Conservation (phyloP, 2,113 vertebrate species). For the Ramphastos sulfuratus region DNA sequence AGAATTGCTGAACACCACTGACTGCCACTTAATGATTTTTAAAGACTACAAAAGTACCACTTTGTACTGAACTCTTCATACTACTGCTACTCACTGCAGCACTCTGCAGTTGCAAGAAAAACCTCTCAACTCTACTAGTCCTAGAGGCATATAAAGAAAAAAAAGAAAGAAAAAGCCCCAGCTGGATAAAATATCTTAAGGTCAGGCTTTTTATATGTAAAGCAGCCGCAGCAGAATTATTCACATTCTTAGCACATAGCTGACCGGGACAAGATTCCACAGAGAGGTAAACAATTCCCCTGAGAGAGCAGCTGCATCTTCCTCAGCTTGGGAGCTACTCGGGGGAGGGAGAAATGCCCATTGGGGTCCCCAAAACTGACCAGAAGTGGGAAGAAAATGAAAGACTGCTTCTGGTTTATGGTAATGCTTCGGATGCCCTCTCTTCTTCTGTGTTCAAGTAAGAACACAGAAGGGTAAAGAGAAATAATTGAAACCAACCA, state of each 20-base stretch:
- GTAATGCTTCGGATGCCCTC: fast-evolving
- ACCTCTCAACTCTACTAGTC: neutral
- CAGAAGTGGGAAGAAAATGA: neutral
- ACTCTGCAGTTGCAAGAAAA: slow-evolving; percentile 17
- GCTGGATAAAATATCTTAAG: slow-evolving; percentile 58
- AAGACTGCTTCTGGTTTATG: neutral
- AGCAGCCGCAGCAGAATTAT: slow-evolving; percentile 66
- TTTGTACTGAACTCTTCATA: neutral
- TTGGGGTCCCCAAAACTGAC: neutral
- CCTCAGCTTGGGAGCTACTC: neutral
- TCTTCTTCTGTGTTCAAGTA: neutral
- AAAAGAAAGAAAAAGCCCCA: neutral
- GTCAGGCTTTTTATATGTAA: slow-evolving; percentile 63
- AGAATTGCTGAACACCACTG: neutral
- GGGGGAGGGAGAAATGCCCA: neutral
- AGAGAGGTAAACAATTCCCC: slow-evolving; percentile 57
- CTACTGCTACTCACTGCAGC: neutral
- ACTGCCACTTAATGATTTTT: neutral
- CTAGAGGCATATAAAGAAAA: slow-evolving; percentile 22
- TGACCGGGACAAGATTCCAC: slow-evolving; percentile 62
- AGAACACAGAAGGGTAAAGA: neutral
- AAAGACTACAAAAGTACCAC: neutral
- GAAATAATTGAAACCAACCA: neutral
- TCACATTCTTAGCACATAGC: slow-evolving; percentile 71
- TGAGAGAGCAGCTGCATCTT: slow-evolving; percentile 66